Evolutionary conservation across 2,113 vertebrate genomes (phyloP).

Genomic region (Scatophagus argus): DNA sequence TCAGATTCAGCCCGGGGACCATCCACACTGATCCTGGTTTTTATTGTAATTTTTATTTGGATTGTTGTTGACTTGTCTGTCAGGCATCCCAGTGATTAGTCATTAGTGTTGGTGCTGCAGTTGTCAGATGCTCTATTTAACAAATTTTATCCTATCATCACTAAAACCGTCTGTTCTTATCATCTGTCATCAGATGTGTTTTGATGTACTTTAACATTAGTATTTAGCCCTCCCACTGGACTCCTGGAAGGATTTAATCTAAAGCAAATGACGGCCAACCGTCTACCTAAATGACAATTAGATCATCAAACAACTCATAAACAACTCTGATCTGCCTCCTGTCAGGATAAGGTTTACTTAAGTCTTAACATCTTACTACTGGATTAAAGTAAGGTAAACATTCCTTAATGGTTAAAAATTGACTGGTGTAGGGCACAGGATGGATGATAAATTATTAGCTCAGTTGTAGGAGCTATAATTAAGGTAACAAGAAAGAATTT

Average conservation of each 20-base stretch:
- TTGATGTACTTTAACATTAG: conserved; percentile 7
- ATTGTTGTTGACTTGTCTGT: conserved; percentile 35
- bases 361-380: neutral
- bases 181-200: neutral
- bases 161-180: neutral
- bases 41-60: conserved; percentile 23
- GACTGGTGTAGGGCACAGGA: no score
- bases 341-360: neutral
- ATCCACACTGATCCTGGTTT: neutral
- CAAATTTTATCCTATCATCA: conserved; percentile 2
- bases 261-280: neutral
- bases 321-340: neutral
- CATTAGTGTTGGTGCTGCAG: conserved; percentile 33
- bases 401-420: neutral
- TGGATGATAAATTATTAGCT: neutral
- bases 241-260: neutral
- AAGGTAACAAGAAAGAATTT: neutral
- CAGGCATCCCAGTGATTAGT: conserved; percentile 26
- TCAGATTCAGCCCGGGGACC: conserved; percentile 38
- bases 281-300: neutral
- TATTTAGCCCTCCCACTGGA: neutral
- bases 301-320: neutral
- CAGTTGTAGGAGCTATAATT: neutral
- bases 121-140: conserved; percentile 23
- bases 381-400: neutral